phyloP scores from a whole-genome alignment of 2,888 invertebrate genomes.

The Drosophila suboccidentalis region DNA sequence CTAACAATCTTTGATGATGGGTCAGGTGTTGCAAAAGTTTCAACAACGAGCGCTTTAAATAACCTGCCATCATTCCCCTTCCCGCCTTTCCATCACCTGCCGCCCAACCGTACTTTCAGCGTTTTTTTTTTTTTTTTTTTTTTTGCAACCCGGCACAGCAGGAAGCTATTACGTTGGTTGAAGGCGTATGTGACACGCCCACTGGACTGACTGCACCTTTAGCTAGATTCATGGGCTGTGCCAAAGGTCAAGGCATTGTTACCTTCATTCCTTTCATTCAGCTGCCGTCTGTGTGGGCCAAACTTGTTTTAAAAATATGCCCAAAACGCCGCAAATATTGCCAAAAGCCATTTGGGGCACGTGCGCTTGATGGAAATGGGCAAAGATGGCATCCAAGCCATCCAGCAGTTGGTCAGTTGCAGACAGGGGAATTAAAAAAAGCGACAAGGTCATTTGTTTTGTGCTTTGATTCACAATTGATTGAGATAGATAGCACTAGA shows the following conservation, averaged over 20 bases:
- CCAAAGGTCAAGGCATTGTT: constrained; percentile 65
- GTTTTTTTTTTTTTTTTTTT: constrained; percentile 3
- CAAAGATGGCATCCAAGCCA: neutral
- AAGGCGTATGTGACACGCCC: constrained; percentile 53
- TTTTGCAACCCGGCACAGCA: constrained; percentile 18
- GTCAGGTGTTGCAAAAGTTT: constrained; percentile 54
- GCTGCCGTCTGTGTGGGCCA: constrained; percentile 28
- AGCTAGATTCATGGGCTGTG: constrained; percentile 49
- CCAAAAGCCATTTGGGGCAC: constrained; percentile 54
- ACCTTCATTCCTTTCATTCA: constrained; percentile 32
- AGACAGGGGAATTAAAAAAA: constrained; percentile 8
- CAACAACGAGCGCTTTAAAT: constrained; percentile 49
- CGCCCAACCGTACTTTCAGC: neutral
- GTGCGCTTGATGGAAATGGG: constrained; percentile 25
- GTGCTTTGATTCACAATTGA: constrained; percentile 23
- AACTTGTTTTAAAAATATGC: constrained; percentile 59
- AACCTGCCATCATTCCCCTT: constrained; percentile 29
- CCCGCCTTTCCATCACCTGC: neutral
- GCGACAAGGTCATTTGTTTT: constrained; percentile 34
- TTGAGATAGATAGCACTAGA: constrained; percentile 22
- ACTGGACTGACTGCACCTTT: constrained; percentile 32
- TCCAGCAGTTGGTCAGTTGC: constrained; percentile 21
- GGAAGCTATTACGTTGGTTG: constrained; percentile 56
- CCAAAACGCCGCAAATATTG: constrained; percentile 53
- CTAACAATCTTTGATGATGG: constrained; percentile 30